phyloP scores from a whole-genome alignment of 2,113 vertebrate species.

The Potamarius usumacintae region DNA sequence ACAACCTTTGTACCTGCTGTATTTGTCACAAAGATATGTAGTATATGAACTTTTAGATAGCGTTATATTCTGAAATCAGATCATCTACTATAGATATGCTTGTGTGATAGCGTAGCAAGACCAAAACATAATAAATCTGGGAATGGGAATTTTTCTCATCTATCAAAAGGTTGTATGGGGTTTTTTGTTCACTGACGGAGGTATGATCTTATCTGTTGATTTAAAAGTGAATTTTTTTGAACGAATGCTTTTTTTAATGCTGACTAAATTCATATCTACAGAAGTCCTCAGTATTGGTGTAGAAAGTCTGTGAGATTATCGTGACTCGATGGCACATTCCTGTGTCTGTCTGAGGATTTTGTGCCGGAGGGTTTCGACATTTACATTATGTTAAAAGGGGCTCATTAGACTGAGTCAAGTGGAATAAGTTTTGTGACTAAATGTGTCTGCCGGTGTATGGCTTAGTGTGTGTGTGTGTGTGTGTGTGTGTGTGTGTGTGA shows the following conservation, averaged over 20 bases:
- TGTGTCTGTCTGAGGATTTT: background rate
- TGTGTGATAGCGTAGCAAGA: background rate
- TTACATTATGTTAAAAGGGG: background rate
- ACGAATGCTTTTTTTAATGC: background rate
- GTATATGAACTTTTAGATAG: background rate
- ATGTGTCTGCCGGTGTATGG: background rate
- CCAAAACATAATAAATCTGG: constrained; percentile 8
- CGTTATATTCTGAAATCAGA: background rate
- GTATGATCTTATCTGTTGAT: background rate
- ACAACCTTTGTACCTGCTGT: background rate
- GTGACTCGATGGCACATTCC: background rate
- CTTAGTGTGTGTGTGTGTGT: background rate
- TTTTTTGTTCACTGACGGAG: background rate
- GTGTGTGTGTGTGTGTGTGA: background rate
- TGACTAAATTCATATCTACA: background rate
- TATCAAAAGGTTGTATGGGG: background rate
- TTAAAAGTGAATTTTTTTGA: background rate
- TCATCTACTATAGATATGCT: background rate
- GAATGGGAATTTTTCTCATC: background rate
- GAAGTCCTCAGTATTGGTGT: background rate
- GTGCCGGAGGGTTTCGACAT: no score
- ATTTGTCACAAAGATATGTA: background rate
- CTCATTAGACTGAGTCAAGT: background rate
- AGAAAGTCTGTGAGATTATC: constrained; percentile 2
- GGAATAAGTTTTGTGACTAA: background rate